Evolutionary conservation across 2,113 vertebrate species (phyloP), one percentile per base, ranked within the genome.

Genomic region (Oncorhynchus gorbuscha): DNA sequence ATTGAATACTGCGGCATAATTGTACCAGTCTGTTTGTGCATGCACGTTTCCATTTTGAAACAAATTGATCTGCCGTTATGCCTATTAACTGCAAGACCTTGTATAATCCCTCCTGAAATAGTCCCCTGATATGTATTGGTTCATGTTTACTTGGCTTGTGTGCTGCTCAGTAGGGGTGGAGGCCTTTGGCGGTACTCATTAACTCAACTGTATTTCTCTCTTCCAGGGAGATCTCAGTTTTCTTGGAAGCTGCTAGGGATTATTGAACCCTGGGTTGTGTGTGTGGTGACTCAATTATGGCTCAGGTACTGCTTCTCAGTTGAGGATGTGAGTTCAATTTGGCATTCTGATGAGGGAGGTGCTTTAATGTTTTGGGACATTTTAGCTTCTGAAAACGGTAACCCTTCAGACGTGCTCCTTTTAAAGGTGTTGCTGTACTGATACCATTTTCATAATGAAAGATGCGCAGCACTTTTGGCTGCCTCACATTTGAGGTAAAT

Each of bases 81-180:
- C 93, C 95, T 94, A 93, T 95, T 95, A 95, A 94, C 92, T 90
- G 83, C 91, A 93, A 95, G 92, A 93, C 94, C 93, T 94, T 93
- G 93, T 94, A 93, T 94, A 92, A 94, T 93, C 90, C 92, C 93
- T 92, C 85, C 92, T 92, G 93, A 95, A 95, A 93, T 90, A 93
- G 91, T 95, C 94, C 91, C 93, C 85, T 92, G 92, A 93, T 93
- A 93, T 92, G 18, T 89, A 93, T 95, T 91, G 92, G 92, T 91
- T 90, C 89, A 88, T 59, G 87, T 93, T 94, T 94, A 89, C 92
- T 24, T 24, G 24, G 24, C 24, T 1, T 1, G 24, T 24, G 66
- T 72, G 45, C 32, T 55, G 62, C 76, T 35, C 55, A 72, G 48
- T 58, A 49, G 49, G 39, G 35, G 5, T 32, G 32, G 55, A 58